Conservation (phyloP, 2,888 invertebrate species). For the Drosophila infuscata region DNA sequence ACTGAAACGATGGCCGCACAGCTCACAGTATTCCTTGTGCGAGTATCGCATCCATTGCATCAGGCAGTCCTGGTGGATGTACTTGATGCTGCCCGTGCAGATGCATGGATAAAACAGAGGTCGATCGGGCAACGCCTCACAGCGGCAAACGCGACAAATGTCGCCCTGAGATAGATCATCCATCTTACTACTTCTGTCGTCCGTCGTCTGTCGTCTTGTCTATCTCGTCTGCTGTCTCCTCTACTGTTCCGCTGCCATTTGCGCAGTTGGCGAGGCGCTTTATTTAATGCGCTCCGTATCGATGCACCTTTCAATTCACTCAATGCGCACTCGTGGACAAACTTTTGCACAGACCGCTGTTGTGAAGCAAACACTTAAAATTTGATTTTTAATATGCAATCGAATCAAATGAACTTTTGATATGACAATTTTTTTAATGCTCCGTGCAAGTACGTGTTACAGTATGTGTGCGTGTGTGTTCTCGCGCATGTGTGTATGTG, state of each 20-base stretch:
- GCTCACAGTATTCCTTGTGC: conserved; percentile 98
- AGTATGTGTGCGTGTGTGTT: conserved; percentile 30
- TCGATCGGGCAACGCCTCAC: conserved; percentile 95
- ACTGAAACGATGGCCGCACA: conserved; percentile 98
- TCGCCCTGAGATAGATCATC: conserved; percentile 87
- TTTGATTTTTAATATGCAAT: conserved; percentile 39
- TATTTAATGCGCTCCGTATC: conserved; percentile 31
- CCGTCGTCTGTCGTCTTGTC: neutral
- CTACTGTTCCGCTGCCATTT: conserved; percentile 49
- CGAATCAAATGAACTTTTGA: conserved; percentile 49
- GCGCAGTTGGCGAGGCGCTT: conserved; percentile 47
- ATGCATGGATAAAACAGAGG: conserved; percentile 99
- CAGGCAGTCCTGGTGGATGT: conserved; percentile 99
- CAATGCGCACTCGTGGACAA: conserved; percentile 8
- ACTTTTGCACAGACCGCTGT: conserved; percentile 12
- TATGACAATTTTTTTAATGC: conserved; percentile 53
- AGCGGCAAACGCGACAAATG: conserved; percentile 98
- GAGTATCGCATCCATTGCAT: conserved; percentile 99
- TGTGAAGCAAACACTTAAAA: conserved; percentile 38
- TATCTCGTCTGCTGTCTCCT: conserved; percentile 11
- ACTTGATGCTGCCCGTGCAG: conserved; percentile 99
- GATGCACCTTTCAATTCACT: neutral
- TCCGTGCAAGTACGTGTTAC: conserved; percentile 59
- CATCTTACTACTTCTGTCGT: conserved; percentile 65
- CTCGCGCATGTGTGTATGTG: conserved; percentile 15